Base-by-base conservation (phyloP, 1,140 invertebrate species). In the Aphidius ervi region DNA sequence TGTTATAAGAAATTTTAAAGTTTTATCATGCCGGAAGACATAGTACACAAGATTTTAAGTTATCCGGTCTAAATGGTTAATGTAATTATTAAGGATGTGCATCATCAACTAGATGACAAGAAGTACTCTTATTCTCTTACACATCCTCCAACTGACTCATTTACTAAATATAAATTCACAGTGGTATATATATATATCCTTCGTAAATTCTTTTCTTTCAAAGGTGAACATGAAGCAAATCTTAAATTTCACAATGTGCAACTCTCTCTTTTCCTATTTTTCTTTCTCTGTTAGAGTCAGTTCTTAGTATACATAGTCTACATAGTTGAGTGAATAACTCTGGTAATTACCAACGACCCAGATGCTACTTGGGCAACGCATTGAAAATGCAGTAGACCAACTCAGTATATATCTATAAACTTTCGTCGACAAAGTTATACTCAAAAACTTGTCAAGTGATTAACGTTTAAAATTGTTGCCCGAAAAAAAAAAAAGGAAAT, bases 261-360 rank as follows among this genome's bases (percentile, higher is more conserved):
- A n/a, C 43, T 57, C 9, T 46, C 16, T 39, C 23, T 57, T n/a
- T 8, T 37, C 6, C 10, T 50, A 31, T 45, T 52, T 52, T 47
- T 53, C 53, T 31, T 31, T 31, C 23, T 31, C 23, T 31, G 4
- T 31, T 31, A 3, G 2, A 31, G 23, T 31, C 23, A 31, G 23
- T 31, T 31, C 23, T 31, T 31, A 31, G 23, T 31, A 31, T 31
- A 31, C 4, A 31, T 31, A 31, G 59, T 60, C 46, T 55, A 46
- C 61, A 63, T 65, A 63, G 61, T 65, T 65, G 54, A 66, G 62
- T 60, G 67, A 66, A 66, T 68, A 68, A 66, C 63, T 66, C 59
- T 45, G 46, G 63, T 68, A 66, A 68, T 68, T 65, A 66, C 65
- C 52, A 56, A 53, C 49, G 63, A 65, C 63, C 65, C 37, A 65